A percentile compares a stretch with the other conserved stretches of the same genome.
phyloP scores from a whole-genome alignment of 2,888 invertebrate genomes.

The Chromoteleia sp. region DNA sequence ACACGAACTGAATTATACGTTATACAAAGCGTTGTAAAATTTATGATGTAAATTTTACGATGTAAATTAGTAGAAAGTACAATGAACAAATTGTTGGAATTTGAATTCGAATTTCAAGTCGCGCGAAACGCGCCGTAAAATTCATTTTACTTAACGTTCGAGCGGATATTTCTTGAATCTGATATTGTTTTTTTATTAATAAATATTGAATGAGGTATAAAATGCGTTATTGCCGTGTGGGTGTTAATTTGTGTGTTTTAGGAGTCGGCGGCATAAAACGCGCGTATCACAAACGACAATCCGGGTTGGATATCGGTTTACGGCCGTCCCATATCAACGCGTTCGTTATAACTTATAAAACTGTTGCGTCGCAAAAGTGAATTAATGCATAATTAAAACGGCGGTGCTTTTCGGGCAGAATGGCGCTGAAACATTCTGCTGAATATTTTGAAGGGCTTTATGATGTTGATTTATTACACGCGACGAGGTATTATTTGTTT shows the following conservation, averaged over 20 bases:
- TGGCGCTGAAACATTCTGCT: not conserved
- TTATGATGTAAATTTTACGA: too few relatives aligned
- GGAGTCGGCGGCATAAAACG: constrained; percentile 15
- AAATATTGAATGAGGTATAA: constrained; percentile 17
- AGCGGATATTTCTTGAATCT: not conserved
- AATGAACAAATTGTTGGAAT: too few relatives aligned
- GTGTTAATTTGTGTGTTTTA: constrained; percentile 48
- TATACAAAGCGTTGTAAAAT: too few relatives aligned
- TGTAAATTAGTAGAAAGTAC: too few relatives aligned
- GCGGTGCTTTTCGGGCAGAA: constrained; percentile 21
- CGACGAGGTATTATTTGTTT: constrained; percentile 20
- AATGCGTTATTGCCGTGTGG: constrained; percentile 2
- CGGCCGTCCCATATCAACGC: constrained; percentile 16
- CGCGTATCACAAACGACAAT: constrained; percentile 33
- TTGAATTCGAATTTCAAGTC: too few relatives aligned
- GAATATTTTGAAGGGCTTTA: constrained; percentile 20
- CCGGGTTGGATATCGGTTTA: constrained; percentile 35
- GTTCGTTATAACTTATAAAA: constrained; percentile 51
- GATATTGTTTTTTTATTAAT: constrained; percentile 10
- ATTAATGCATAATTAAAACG: constrained; percentile 53
- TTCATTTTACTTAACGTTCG: not conserved
- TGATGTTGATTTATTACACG: constrained; percentile 20
- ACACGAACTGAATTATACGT: too few relatives aligned
- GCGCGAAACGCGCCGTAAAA: too few relatives aligned
- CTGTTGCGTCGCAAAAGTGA: constrained; percentile 38